Conservation (phyloP, 1,140 invertebrate genomes). For the Drosophila biarmipes region DNA sequence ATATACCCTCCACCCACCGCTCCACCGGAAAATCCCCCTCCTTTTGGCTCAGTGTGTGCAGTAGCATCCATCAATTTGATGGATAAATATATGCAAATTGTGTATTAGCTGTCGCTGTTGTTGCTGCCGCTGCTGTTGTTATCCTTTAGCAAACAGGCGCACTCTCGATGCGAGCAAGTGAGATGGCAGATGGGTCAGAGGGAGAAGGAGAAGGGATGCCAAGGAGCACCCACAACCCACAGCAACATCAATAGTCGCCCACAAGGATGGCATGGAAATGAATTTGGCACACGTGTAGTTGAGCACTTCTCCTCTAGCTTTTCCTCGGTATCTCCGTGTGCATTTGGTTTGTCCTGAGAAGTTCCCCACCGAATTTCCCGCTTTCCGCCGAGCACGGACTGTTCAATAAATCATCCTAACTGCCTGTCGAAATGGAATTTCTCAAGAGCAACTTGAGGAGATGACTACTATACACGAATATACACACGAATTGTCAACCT, state of each 20-base stretch:
- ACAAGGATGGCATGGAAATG: slow-evolving; percentile 70
- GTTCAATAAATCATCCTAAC: slow-evolving; percentile 83
- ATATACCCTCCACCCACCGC: neutral
- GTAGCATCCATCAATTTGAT: slow-evolving; percentile 84
- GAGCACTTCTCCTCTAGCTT: slow-evolving; percentile 64
- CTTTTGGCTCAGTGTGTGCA: slow-evolving; percentile 59
- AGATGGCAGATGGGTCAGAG: neutral
- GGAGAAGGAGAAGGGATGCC: neutral
- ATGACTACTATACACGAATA: slow-evolving; percentile 3
- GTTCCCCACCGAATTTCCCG: neutral
- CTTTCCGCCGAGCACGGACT: neutral
- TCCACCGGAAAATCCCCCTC: neutral
- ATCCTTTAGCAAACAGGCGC: slow-evolving; percentile 78
- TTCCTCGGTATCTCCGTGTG: slow-evolving; percentile 12
- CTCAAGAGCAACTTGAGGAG: slow-evolving; percentile 52
- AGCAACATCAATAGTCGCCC: slow-evolving; percentile 59
- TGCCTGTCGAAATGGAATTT: slow-evolving; percentile 72
- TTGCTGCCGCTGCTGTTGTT: slow-evolving; percentile 59
- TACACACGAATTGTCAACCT: slow-evolving; percentile 6
- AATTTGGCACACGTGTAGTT: slow-evolving; percentile 81
- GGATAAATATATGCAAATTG: slow-evolving; percentile 85
- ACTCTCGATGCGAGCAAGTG: slow-evolving; percentile 17
- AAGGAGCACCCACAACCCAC: slow-evolving; percentile 30
- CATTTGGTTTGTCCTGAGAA: slow-evolving; percentile 37
- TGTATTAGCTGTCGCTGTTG: slow-evolving; percentile 83